These are phyloP conservation scores for Acrocyrtus sp. DNA, from an alignment of 2,888 invertebrate species.

Conservation along the genomic window DNA sequence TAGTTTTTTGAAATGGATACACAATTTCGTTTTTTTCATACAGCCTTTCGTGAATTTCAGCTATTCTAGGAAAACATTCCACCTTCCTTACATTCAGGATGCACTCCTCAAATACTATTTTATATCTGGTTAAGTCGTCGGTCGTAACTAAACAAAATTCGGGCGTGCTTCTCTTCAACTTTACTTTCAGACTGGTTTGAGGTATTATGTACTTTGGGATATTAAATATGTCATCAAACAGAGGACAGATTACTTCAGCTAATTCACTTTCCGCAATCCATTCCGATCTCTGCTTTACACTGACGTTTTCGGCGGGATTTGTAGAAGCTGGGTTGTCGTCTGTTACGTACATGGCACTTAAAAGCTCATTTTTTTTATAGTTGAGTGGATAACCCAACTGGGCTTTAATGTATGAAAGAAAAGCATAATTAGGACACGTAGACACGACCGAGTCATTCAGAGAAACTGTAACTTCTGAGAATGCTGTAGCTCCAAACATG, in stretches of 20 bases:
- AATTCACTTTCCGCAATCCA: slow-evolving; percentile 6
- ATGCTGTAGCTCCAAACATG: slow-evolving; percentile 4
- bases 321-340: neutral
- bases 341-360: neutral
- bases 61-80: neutral
- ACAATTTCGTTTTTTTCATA: neutral
- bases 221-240: slow-evolving; percentile 13
- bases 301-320: neutral
- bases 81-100: slow-evolving; percentile 5
- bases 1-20: slow-evolving; percentile 7
- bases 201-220: neutral
- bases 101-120: slow-evolving; percentile 15
- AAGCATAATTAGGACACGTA: neutral
- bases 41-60: neutral
- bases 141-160: neutral
- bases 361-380: slow-evolving; percentile 8
- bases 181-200: neutral
- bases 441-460: slow-evolving; percentile 4
- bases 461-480: neutral
- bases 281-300: neutral
- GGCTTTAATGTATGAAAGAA: slow-evolving; percentile 5
- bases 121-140: neutral
- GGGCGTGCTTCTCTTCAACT: neutral
- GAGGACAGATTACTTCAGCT: neutral
- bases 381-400: neutral